Conservation (phyloP, 2,888 invertebrate genomes). For the Salticus scenicus region DNA sequence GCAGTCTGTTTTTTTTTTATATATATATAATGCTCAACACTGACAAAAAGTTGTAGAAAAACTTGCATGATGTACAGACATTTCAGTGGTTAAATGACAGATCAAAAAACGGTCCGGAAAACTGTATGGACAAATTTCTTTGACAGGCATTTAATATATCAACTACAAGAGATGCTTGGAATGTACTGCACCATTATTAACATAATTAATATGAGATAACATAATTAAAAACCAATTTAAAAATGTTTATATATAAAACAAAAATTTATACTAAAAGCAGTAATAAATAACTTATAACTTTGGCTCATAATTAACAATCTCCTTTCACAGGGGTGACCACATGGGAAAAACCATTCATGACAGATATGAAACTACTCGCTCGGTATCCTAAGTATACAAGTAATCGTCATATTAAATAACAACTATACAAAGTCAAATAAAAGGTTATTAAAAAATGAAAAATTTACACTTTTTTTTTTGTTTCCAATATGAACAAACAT, state of each 20-base stretch:
- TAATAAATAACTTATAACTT: slow-evolving; percentile 24
- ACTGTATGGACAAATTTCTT: slow-evolving; percentile 53
- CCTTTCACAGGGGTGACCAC: slow-evolving; percentile 19
- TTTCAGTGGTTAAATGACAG: slow-evolving; percentile 33
- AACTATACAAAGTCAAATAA: slow-evolving; percentile 11
- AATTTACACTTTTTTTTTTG: slow-evolving; percentile 2
- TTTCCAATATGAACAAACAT: neutral
- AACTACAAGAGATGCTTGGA: slow-evolving; percentile 52
- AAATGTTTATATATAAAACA: neutral
- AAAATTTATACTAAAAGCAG: neutral
- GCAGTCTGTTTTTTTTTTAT: no score
- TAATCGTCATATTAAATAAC: neutral
- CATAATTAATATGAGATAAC: slow-evolving; percentile 28
- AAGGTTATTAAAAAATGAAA: neutral
- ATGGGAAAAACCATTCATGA: neutral
- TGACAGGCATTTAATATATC: slow-evolving; percentile 35
- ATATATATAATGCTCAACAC: slow-evolving; percentile 25
- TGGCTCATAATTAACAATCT: slow-evolving; percentile 31
- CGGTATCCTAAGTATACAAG: neutral
- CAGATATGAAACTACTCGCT: neutral
- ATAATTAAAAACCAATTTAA: neutral
- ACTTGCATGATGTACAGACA: slow-evolving; percentile 40
- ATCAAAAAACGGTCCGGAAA: slow-evolving; percentile 62
- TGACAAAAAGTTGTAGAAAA: slow-evolving; percentile 65
- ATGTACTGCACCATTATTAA: slow-evolving; percentile 50